Conservation (phyloP, 2,113 vertebrate genomes). For the Thamnophis sirtalis region DNA sequence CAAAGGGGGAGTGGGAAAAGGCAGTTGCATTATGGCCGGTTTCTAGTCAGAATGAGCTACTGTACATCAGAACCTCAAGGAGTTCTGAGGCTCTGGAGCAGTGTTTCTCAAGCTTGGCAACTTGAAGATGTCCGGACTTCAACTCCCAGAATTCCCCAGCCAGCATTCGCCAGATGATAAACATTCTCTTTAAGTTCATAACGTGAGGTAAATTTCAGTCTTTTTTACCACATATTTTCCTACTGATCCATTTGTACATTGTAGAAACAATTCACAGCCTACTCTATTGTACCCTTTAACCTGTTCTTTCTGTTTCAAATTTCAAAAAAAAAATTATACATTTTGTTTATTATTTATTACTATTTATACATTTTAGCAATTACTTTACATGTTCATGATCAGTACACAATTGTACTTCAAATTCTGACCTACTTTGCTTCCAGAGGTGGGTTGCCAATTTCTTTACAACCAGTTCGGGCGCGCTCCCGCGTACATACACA, state of each 20-base stretch:
- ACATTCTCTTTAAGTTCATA: not conserved
- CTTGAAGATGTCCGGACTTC: too few species aligned
- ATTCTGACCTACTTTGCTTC: not conserved
- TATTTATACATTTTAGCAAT: not conserved
- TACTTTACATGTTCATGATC: not conserved
- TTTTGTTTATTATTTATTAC: too few species aligned
- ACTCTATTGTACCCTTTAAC: not conserved
- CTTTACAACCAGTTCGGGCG: too few species aligned
- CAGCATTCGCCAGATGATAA: not conserved
- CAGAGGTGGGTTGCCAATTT: too few species aligned
- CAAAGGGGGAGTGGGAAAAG: not conserved
- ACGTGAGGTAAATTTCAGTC: not conserved
- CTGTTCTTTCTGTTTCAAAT: not conserved
- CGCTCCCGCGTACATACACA: too few species aligned
- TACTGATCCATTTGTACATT: not conserved
- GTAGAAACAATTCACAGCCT: not conserved
- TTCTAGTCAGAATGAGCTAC: not conserved
- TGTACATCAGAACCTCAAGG: not conserved
- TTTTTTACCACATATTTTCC: not conserved
- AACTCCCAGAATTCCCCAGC: too few species aligned
- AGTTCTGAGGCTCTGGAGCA: not conserved
- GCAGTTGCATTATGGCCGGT: not conserved
- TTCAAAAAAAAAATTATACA: not conserved
- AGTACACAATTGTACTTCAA: not conserved
- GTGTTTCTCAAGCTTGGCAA: too few species aligned